Percentiles rank a stretch among this genome's conserved stretches.
These are phyloP conservation scores for Actenoides hombroni DNA, from an alignment of 2,113 vertebrate genomes.

Conservation along the genomic window DNA sequence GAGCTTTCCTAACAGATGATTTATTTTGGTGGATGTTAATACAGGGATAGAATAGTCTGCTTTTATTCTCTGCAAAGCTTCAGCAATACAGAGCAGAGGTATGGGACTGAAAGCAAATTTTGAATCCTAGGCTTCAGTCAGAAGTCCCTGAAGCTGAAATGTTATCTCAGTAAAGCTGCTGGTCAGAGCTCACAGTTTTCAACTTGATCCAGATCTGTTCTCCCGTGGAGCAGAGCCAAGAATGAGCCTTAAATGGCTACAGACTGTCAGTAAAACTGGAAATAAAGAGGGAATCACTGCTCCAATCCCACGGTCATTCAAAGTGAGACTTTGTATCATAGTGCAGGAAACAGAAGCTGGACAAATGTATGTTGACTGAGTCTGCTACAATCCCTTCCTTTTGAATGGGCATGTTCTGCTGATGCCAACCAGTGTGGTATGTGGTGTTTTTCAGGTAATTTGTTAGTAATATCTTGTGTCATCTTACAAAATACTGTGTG, in stretches of 20 bases:
- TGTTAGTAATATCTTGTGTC: not conserved
- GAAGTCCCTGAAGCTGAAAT: not conserved
- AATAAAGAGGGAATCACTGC: not conserved
- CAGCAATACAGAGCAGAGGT: not conserved
- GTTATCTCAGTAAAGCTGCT: not conserved
- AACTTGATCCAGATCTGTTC: not conserved
- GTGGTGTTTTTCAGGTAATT: not conserved
- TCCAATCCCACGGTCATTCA: not conserved
- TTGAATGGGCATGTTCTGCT: not conserved
- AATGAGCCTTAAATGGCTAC: not conserved
- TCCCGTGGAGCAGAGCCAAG: not conserved
- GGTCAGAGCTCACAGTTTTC: not conserved
- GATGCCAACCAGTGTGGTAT: not conserved
- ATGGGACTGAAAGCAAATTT: not conserved
- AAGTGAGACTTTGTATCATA: not conserved
- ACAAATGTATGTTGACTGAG: not conserved
- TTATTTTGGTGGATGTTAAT: not conserved
- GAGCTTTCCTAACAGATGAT: not conserved
- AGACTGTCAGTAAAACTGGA: not conserved
- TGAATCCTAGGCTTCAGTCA: not conserved
- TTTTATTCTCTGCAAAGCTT: not conserved
- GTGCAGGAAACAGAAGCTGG: not conserved
- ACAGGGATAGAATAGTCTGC: not conserved
- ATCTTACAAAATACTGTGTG: not conserved
- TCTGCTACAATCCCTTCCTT: not conserved